Percentiles rank a stretch among this genome's conserved stretches.
phyloP scores from a whole-genome alignment of 2,888 invertebrate genomes.

The Brenthis ino region DNA sequence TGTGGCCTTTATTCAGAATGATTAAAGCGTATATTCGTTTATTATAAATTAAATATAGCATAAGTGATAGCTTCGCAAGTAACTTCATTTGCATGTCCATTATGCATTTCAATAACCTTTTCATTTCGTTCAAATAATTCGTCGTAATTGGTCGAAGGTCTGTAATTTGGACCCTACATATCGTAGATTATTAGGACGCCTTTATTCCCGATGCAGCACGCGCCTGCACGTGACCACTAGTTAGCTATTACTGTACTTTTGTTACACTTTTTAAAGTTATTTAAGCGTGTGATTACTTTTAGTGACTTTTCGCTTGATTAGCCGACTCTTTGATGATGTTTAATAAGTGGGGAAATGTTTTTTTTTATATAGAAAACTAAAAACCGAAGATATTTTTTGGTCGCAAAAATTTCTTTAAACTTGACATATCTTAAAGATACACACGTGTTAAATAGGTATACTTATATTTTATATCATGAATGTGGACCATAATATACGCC shows the following conservation, averaged over 20 bases:
- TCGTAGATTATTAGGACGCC: slow-evolving; percentile 39
- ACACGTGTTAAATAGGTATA: background rate
- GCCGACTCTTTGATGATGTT: slow-evolving; percentile 1
- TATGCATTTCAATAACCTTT: slow-evolving; percentile 44
- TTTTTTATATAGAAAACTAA: too few species aligned
- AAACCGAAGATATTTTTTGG: too few species aligned
- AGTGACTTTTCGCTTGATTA: slow-evolving; percentile 13
- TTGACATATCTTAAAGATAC: too few species aligned
- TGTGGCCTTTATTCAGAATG: background rate
- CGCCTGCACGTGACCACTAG: slow-evolving; percentile 40
- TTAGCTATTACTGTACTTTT: slow-evolving; percentile 37
- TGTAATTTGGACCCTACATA: slow-evolving; percentile 42
- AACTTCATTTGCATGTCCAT: slow-evolving; percentile 43
- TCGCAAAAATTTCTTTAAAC: too few species aligned
- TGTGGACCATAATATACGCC: slow-evolving; percentile 60
- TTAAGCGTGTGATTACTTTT: slow-evolving; percentile 29
- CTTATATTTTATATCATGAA: slow-evolving; percentile 11
- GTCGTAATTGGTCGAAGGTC: slow-evolving; percentile 44
- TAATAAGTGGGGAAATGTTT: too few species aligned
- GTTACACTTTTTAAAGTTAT: slow-evolving; percentile 28
- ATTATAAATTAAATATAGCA: background rate
- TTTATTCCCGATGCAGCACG: slow-evolving; percentile 41
- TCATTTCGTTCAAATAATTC: slow-evolving; percentile 45
- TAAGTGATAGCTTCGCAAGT: slow-evolving; percentile 21
- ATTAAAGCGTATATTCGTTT: background rate